Evolutionary conservation across 2,888 invertebrate genomes (phyloP), one percentile per base, ranked within the genome.

Genomic region (Acrocyrtus sp.): DNA sequence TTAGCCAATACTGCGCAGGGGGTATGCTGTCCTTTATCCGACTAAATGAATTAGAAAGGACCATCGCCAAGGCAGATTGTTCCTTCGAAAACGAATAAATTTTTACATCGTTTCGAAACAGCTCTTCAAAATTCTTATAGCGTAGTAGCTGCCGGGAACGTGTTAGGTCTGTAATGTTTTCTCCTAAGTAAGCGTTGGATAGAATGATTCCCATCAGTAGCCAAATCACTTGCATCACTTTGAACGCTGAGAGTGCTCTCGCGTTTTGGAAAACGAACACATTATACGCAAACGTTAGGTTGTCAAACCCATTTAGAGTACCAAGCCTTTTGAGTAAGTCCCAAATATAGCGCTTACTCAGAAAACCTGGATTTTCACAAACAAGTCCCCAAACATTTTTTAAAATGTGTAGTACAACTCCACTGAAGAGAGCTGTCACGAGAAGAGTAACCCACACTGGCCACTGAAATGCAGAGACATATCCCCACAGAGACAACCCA

Each of bases 171-270:
- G 4, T 53, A 2, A 53, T 53, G n/a, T 53, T 53, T 15, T 53
- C 53, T 15, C 53, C 53, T 3, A 53, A 19, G 15, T 53, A 53
- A 8, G 53, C 53, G 27, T 53, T 53, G 2, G 53, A 8, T 3
- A 53, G 10, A 21, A 53, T 27, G 2, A 53, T 17, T 6, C 27
- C 26, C 15, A n/a, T 5, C 15, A 53, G 5, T 5, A 53, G 6
- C 53, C 53, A 53, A 3, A 27, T 27, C 15, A 15, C 10, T 6
- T 19, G 15, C 6, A 53, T 3, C 26, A 24, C 24, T 19, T 22
- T 5, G 19, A 12, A 27, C n/a, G 21, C 8, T 8, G 24, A 4
- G 15, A 53, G 6, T 3, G 2, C 26, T 3, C 2, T 5, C 6
- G 53, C 8, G 53, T 12, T 12, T 29, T 53, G 53, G 2, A 3